phyloP scores from a whole-genome alignment of 2,113 vertebrate genomes.

The Cricetomys ansorgei region DNA sequence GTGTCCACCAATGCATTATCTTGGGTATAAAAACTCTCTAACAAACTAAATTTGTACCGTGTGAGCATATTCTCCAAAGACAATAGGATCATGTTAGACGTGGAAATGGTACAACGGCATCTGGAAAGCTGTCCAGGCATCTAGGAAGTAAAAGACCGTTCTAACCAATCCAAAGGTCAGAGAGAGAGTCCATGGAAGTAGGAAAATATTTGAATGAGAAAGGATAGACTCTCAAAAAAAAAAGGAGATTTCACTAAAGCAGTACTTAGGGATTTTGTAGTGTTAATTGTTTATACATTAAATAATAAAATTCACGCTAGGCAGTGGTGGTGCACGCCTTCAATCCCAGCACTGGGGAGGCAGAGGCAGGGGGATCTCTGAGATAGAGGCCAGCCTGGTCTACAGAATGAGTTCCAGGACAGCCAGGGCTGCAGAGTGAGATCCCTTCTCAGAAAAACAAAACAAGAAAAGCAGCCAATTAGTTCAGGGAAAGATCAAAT shows the following conservation, averaged over 20 bases:
- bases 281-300: not conserved
- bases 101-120: not conserved
- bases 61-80: not conserved
- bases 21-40: fast-evolving
- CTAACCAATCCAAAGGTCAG: not conserved
- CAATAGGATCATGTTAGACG: not conserved
- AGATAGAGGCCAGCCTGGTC: no score
- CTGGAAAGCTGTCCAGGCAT: not conserved
- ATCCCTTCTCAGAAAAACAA: not conserved
- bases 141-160: not conserved
- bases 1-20: not conserved
- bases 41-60: not conserved
- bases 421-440: not conserved
- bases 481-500: not conserved
- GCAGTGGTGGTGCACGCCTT: fast-evolving
- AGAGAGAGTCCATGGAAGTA: not conserved
- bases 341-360: not conserved
- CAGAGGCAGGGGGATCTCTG: not conserved
- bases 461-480: not conserved
- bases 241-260: not conserved
- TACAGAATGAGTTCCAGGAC: not conserved
- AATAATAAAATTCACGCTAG: not conserved
- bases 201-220: not conserved
- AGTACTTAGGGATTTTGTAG: not conserved
- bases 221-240: not conserved